A percentile compares a stretch with the other conserved stretches of the same genome.
Evolutionary conservation across 2,113 vertebrate genomes (phyloP).

Genomic region (Paradisaea rubra): DNA sequence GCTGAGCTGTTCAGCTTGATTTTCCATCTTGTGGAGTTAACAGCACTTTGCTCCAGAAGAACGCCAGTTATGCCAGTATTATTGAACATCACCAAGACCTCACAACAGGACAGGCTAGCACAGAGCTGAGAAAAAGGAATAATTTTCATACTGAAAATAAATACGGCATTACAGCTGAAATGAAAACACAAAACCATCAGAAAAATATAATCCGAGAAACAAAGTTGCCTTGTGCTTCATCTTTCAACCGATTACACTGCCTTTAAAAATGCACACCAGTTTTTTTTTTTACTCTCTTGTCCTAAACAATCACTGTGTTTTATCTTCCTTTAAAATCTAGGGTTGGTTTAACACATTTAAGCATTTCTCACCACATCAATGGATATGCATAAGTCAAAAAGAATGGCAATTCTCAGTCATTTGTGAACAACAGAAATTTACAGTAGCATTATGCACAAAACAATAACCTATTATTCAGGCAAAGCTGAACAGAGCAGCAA

Average conservation of each 20-base stretch:
- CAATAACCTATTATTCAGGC: neutral
- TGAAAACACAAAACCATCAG: neutral
- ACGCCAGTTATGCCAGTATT: neutral
- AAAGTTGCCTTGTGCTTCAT: neutral
- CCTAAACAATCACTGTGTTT: neutral
- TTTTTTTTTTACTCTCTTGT: neutral
- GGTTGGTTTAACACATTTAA: neutral
- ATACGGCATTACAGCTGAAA: neutral
- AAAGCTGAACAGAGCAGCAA: neutral
- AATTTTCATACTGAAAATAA: neutral
- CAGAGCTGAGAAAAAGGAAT: neutral
- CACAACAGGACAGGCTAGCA: neutral
- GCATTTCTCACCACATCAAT: neutral
- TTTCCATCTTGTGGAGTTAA: neutral
- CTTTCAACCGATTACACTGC: neutral
- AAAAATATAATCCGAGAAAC: neutral
- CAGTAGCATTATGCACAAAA: neutral
- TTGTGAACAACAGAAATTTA: neutral
- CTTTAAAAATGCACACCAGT: neutral
- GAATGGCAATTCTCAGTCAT: neutral
- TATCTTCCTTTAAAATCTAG: neutral
- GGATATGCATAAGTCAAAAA: neutral
- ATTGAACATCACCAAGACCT: neutral
- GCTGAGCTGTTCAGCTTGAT: neutral
- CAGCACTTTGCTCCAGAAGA: neutral